Evolutionary conservation across 2,888 invertebrate genomes (phyloP).

Genomic region (Lycaena phlaeas): DNA sequence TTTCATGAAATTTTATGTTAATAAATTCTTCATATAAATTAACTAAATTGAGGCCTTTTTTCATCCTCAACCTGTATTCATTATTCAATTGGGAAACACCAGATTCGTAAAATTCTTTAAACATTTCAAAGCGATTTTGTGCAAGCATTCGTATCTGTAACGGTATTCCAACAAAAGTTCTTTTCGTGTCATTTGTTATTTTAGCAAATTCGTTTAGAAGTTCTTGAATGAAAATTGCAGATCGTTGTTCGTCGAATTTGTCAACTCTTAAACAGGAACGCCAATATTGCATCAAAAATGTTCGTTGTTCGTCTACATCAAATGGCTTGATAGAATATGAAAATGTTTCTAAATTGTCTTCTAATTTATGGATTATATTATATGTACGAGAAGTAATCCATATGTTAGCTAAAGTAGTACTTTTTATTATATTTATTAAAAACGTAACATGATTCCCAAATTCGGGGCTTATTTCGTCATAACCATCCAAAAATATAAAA

Average conservation of each 20-base stretch:
- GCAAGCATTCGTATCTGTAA: slow-evolving; percentile 10
- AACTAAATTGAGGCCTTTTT: not conserved
- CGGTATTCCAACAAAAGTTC: slow-evolving; percentile 10
- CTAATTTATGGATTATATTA: not conserved
- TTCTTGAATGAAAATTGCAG: not conserved
- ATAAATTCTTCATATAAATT: slow-evolving; percentile 3
- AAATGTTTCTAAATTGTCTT: not conserved
- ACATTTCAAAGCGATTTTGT: slow-evolving; percentile 3
- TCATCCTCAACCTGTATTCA: not conserved
- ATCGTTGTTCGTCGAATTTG: not conserved
- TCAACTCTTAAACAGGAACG: not conserved
- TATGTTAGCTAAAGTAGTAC: not conserved
- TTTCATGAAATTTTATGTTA: slow-evolving; percentile 2
- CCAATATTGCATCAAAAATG: not conserved
- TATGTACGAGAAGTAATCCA: slow-evolving; percentile 2
- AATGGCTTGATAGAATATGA: not conserved
- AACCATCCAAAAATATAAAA: slow-evolving; percentile 1
- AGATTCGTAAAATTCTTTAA: slow-evolving; percentile 8
- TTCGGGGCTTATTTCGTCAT: not conserved
- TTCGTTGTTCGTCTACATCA: not conserved
- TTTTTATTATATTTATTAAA: not conserved
- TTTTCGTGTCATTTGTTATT: slow-evolving; percentile 3
- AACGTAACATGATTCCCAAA: not conserved
- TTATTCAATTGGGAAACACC: not conserved
- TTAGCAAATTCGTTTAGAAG: slow-evolving; percentile 7